These are phyloP conservation scores for Sarcophaga peregrina DNA, from an alignment of 1,140 invertebrate genomes.

Conservation along the genomic window DNA sequence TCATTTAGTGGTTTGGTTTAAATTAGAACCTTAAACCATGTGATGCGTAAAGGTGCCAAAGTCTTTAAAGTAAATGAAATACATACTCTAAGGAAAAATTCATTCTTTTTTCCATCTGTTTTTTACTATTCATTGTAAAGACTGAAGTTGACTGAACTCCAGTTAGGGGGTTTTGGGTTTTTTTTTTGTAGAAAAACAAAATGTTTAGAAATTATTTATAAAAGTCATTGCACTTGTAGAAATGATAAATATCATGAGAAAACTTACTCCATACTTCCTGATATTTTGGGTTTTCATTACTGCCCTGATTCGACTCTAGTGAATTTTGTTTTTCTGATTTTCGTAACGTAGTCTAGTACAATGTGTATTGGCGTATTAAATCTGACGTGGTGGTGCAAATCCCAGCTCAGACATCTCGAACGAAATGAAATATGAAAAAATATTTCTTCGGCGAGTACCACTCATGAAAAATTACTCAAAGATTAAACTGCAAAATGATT, in stretches of 20 bases:
- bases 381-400: too few species aligned
- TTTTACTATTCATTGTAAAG: background rate
- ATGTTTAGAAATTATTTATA: background rate
- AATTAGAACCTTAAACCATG: slow-evolving; percentile 36
- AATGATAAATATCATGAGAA: slow-evolving; percentile 13
- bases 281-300: background rate
- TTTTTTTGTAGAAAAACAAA: background rate
- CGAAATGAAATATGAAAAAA: too few species aligned
- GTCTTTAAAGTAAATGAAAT: background rate
- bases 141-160: slow-evolving; percentile 32
- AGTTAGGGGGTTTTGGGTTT: background rate
- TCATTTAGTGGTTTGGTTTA: slow-evolving; percentile 13
- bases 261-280: slow-evolving; percentile 1
- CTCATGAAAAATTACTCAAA: too few species aligned
- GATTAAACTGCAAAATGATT: too few species aligned
- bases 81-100: background rate
- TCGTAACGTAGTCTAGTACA: too few species aligned
- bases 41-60: slow-evolving; percentile 41
- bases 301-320: too few species aligned
- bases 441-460: too few species aligned
- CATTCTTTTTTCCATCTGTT: background rate
- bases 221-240: slow-evolving; percentile 33
- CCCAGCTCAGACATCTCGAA: too few species aligned
- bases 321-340: too few species aligned
- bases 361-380: too few species aligned